These are phyloP conservation scores for Coremacera marginata DNA, from an alignment of 2,888 invertebrate species.

Conservation along the genomic window DNA sequence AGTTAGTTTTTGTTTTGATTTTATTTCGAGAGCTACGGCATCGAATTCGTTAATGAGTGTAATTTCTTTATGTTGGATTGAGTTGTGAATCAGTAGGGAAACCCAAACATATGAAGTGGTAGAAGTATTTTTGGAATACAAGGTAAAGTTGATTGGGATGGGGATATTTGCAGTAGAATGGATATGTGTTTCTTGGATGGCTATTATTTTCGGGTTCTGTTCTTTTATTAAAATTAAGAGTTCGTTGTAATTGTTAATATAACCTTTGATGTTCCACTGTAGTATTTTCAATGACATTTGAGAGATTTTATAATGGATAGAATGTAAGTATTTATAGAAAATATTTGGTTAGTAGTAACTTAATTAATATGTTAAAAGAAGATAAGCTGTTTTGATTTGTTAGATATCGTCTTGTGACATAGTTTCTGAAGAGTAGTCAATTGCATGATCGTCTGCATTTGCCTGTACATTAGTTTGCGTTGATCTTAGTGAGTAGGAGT, in stretches of 20 bases:
- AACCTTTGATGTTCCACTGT: slow-evolving; percentile 15
- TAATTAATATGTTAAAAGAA: background rate
- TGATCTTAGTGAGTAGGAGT: background rate
- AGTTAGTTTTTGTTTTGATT: slow-evolving; percentile 4
- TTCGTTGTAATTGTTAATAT: background rate
- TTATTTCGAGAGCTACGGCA: background rate
- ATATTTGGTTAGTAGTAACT: background rate
- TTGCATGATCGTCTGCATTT: background rate
- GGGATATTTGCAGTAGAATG: background rate
- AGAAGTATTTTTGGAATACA: background rate
- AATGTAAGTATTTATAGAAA: background rate
- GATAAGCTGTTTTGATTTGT: background rate
- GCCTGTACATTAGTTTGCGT: background rate
- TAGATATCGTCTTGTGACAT: background rate
- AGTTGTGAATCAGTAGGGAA: background rate
- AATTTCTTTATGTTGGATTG: background rate
- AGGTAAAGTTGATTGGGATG: slow-evolving; percentile 5
- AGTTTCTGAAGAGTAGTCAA: background rate
- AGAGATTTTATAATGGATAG: background rate
- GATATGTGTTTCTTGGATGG: background rate
- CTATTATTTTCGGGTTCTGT: background rate
- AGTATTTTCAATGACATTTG: slow-evolving; percentile 4
- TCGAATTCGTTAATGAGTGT: background rate
- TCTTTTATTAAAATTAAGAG: background rate
- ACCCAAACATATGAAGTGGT: background rate